A percentile compares a stretch with the other conserved stretches of the same genome.
Evolutionary conservation across 2,113 vertebrate species (phyloP).

Genomic region (Entomyzon cyanotis): DNA sequence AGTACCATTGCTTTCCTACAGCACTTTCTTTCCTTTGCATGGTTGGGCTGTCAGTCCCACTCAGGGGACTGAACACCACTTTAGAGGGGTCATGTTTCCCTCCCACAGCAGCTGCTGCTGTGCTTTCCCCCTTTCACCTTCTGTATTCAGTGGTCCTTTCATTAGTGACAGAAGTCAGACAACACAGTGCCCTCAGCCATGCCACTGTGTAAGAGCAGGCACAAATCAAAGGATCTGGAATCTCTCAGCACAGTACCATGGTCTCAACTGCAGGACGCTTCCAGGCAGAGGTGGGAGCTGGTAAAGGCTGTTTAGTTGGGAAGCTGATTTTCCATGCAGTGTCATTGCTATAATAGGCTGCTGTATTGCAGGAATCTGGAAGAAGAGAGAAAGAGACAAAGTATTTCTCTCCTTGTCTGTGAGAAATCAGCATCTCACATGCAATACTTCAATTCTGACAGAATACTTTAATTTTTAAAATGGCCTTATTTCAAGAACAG

Average conservation of each 20-base stretch:
- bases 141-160: neutral
- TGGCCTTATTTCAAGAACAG: neutral
- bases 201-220: fast-evolving
- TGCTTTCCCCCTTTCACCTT: neutral
- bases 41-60: neutral
- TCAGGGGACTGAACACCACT: neutral
- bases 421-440: neutral
- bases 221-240: neutral
- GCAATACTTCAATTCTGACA: neutral
- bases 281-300: neutral
- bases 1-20: neutral
- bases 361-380: neutral
- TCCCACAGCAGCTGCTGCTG: constrained; percentile 3
- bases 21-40: neutral
- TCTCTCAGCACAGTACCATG: neutral
- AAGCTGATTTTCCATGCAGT: neutral
- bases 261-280: neutral
- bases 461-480: neutral
- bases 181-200: fast-evolving
- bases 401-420: neutral
- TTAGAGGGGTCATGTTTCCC: neutral
- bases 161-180: neutral
- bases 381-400: neutral
- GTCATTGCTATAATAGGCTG: neutral
- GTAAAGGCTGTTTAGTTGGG: neutral